These are phyloP conservation scores for Polypedilum vanderplanki DNA, from an alignment of 1,140 invertebrate genomes.

Conservation along the genomic window DNA sequence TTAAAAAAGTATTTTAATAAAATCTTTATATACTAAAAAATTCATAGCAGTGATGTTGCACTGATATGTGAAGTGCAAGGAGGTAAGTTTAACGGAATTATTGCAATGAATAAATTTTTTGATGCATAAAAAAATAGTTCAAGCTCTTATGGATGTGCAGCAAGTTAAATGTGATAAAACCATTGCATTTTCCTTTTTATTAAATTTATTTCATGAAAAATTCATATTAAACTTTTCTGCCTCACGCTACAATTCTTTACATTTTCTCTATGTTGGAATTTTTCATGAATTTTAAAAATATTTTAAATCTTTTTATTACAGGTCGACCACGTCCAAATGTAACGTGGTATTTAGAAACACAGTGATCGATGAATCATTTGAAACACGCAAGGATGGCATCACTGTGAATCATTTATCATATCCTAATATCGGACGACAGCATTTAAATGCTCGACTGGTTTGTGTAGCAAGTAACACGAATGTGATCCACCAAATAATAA, in stretches of 20 bases:
- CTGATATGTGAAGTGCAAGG: conserved; percentile 72
- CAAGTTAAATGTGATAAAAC: background rate
- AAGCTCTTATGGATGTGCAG: too few relatives aligned
- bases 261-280: conserved; percentile 35
- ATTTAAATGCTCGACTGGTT: conserved; percentile 67
- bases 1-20: too few relatives aligned
- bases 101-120: too few relatives aligned
- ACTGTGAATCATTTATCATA: conserved; percentile 71
- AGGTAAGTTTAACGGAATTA: too few relatives aligned
- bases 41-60: conserved; percentile 69
- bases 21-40: too few relatives aligned
- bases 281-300: conserved; percentile 27
- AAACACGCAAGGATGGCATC: conserved; percentile 57
- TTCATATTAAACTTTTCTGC: background rate
- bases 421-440: conserved; percentile 64
- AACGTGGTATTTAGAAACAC: conserved; percentile 76
- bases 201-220: background rate
- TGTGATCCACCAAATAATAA: conserved; percentile 62
- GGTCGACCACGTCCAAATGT: conserved; percentile 52
- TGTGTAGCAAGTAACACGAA: conserved; percentile 84
- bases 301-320: background rate
- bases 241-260: background rate
- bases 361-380: conserved; percentile 74
- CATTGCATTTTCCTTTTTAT: too few relatives aligned
- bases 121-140: too few relatives aligned